Conservation (phyloP, 2,888 invertebrate species). For the Aethes cnicana region DNA sequence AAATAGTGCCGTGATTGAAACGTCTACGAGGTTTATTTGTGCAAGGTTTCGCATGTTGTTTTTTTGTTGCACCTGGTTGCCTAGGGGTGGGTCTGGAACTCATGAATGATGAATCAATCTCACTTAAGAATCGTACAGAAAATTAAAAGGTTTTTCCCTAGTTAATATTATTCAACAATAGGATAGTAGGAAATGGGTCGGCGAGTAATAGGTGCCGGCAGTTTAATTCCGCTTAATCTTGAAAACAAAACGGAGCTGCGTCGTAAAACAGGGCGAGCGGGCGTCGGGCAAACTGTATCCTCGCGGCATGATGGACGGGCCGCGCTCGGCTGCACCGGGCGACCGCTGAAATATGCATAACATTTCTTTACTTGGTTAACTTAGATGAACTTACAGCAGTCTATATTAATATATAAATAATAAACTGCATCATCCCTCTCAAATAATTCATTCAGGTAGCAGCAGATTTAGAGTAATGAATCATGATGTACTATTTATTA, state of each 20-base stretch:
- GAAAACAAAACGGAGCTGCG: slow-evolving; percentile 65
- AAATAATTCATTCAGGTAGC: no score
- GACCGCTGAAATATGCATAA: slow-evolving; percentile 45
- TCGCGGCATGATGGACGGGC: slow-evolving; percentile 62
- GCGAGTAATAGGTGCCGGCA: slow-evolving; percentile 62
- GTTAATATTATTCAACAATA: no score
- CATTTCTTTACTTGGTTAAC: not conserved
- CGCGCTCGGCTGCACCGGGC: slow-evolving; percentile 48
- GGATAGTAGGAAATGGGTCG: slow-evolving; percentile 54
- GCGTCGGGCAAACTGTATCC: slow-evolving; percentile 65
- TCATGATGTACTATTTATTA: no score
- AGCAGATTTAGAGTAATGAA: no score
- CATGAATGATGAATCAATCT: slow-evolving; percentile 17
- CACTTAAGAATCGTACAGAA: no score
- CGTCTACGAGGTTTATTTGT: slow-evolving; percentile 63
- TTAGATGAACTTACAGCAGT: no score
- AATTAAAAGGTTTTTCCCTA: no score
- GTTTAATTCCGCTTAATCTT: slow-evolving; percentile 75
- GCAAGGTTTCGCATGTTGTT: slow-evolving; percentile 57
- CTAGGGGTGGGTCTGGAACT: slow-evolving; percentile 10
- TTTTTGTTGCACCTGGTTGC: slow-evolving; percentile 11
- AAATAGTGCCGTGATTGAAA: slow-evolving; percentile 77
- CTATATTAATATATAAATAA: no score
- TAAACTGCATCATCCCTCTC: no score
- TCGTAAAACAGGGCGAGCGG: slow-evolving; percentile 62